A percentile compares a stretch with the other conserved stretches of the same genome.
phyloP scores from a whole-genome alignment of 2,113 vertebrate species.

The Solenodon paradoxus region DNA sequence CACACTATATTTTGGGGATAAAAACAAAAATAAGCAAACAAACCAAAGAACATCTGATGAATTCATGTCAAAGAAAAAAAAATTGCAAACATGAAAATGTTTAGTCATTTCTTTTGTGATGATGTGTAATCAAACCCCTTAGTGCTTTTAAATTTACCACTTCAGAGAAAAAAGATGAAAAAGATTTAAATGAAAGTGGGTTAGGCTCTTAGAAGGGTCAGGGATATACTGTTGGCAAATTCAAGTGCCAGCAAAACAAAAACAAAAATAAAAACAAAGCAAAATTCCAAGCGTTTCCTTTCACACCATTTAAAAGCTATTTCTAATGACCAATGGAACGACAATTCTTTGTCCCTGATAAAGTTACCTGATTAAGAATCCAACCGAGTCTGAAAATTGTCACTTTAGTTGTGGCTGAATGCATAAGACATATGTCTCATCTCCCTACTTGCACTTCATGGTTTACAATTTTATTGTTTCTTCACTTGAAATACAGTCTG shows the following conservation, averaged over 20 bases:
- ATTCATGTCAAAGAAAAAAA: not conserved
- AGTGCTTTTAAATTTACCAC: not conserved
- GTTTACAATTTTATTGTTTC: conserved; percentile 56
- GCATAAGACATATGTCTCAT: conserved; percentile 7
- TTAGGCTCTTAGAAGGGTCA: not conserved
- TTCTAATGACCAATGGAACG: not conserved
- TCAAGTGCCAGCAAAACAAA: not conserved
- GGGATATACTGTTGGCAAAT: not conserved
- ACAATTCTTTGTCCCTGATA: conserved; percentile 36
- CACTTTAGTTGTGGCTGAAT: conserved; percentile 2
- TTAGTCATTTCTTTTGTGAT: not conserved
- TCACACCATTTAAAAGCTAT: not conserved
- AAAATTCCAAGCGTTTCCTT: too few species aligned
- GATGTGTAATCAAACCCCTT: not conserved
- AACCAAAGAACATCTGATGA: not conserved
- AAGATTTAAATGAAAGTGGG: conserved; percentile 1
- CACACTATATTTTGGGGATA: not conserved
- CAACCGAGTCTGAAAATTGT: conserved; percentile 18
- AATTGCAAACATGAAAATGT: not conserved
- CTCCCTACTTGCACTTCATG: not conserved
- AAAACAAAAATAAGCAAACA: not conserved
- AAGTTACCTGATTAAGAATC: conserved; percentile 9
- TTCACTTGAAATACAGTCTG: conserved; percentile 55
- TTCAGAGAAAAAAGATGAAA: not conserved
- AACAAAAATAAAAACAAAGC: not conserved